Evolutionary conservation across 2,797 vertebrate species (phyloP).

Genomic region (Rhinogobio ventralis): DNA sequence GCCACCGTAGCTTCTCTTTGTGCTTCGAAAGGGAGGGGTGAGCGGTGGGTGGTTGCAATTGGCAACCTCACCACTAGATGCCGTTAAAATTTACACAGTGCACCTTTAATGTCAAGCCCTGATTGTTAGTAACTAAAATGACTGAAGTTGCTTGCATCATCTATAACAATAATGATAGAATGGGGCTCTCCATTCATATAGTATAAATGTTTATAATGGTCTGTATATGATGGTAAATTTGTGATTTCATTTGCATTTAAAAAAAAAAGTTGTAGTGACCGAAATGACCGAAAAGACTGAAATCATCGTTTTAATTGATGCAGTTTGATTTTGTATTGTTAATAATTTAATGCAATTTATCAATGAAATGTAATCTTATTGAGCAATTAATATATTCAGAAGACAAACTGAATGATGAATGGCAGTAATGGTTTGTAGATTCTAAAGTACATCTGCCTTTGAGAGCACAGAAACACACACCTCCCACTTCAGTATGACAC

Average conservation of each 20-base stretch:
- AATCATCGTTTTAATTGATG: not conserved
- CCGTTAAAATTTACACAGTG: too few species aligned
- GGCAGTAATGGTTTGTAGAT: not conserved
- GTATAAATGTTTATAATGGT: not conserved
- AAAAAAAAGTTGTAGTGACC: not conserved
- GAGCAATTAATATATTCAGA: not conserved
- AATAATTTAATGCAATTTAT: not conserved
- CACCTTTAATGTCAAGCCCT: too few species aligned
- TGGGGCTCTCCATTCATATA: not conserved
- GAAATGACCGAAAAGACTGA: not conserved
- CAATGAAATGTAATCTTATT: not conserved
- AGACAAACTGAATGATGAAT: not conserved
- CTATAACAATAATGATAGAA: not conserved
- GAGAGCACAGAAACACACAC: conserved; percentile 15
- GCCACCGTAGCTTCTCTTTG: too few species aligned
- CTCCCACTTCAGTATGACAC: not conserved
- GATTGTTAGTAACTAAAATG: not conserved
- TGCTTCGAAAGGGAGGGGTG: too few species aligned
- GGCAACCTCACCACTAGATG: too few species aligned
- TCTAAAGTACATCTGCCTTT: not conserved
- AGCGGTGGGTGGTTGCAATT: too few species aligned
- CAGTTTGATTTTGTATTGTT: not conserved
- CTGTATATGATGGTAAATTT: not conserved
- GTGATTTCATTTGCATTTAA: not conserved
- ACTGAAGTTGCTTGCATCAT: not conserved